A percentile compares a stretch with the other conserved stretches of the same genome.
These are phyloP conservation scores for Heliangelus exortis DNA, from an alignment of 2,797 vertebrate genomes.

Conservation along the genomic window DNA sequence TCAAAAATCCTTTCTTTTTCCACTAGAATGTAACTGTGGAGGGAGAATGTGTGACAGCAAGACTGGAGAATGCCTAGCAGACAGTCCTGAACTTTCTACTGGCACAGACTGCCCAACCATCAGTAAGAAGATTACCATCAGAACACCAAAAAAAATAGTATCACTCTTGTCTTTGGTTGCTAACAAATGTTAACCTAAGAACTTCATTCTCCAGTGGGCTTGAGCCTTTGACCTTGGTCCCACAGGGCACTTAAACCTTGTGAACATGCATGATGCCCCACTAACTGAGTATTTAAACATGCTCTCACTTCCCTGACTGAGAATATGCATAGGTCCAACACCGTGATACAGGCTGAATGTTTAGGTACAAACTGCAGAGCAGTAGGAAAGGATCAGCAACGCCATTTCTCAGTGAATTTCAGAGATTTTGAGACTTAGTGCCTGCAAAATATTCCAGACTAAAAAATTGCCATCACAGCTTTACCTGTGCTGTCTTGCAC, in stretches of 20 bases:
- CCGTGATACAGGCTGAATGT: not conserved
- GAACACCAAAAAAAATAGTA: not conserved
- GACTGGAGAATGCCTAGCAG: slow-evolving; percentile 90
- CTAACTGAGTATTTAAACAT: not conserved
- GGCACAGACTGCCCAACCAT: slow-evolving; percentile 86
- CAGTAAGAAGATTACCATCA: slow-evolving; percentile 74
- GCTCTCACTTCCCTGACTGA: not conserved
- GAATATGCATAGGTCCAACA: not conserved
- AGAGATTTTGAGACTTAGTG: not conserved
- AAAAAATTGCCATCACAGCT: not conserved
- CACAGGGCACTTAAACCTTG: not conserved
- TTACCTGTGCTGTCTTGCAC: not conserved
- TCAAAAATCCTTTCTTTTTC: slow-evolving; percentile 27
- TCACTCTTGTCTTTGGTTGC: slow-evolving; percentile 20
- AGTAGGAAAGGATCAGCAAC: not conserved
- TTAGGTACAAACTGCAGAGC: not conserved
- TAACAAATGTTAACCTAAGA: not conserved
- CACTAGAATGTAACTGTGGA: slow-evolving; percentile 89
- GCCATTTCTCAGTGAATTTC: not conserved
- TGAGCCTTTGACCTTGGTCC: not conserved
- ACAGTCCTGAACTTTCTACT: slow-evolving; percentile 78
- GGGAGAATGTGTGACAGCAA: slow-evolving; percentile 89
- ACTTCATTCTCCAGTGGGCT: not conserved
- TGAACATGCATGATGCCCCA: not conserved
- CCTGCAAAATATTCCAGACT: not conserved